These are phyloP conservation scores for Barnardius zonarius DNA, from an alignment of 2,113 vertebrate species.

Conservation along the genomic window DNA sequence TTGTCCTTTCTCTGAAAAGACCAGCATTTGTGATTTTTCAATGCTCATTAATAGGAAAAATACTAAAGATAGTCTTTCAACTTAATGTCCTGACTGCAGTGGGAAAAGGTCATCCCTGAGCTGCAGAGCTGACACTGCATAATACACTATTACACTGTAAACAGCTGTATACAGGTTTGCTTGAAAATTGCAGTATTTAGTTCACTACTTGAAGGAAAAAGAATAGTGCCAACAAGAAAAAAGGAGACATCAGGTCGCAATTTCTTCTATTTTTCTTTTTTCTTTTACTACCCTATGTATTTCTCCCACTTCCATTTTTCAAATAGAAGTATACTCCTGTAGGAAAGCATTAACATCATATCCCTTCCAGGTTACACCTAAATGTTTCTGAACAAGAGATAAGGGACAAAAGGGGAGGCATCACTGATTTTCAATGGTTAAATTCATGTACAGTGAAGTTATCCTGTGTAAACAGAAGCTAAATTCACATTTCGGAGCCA, in stretches of 20 bases:
- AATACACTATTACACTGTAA: not conserved
- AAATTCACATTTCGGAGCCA: not conserved
- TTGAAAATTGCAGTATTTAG: not conserved
- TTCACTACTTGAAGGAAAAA: not conserved
- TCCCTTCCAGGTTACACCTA: not conserved
- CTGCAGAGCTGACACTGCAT: not conserved
- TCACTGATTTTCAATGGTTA: not conserved
- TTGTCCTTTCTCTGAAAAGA: not conserved
- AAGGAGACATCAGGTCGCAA: not conserved
- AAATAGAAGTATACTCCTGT: not conserved
- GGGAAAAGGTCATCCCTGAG: not conserved
- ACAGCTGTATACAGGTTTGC: not conserved
- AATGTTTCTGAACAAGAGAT: not conserved
- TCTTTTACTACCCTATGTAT: not conserved
- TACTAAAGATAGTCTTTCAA: slow-evolving; percentile 10
- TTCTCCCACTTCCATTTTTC: not conserved
- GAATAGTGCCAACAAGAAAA: not conserved
- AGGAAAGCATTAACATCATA: not conserved
- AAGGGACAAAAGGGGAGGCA: not conserved
- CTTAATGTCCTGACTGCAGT: not conserved
- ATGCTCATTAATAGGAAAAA: not conserved
- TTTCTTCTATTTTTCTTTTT: not conserved
- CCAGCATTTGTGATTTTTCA: not conserved
- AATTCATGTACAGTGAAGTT: not conserved
- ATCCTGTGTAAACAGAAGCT: not conserved